phyloP scores from a whole-genome alignment of 2,113 vertebrate species.

The Lepus europaeus region DNA sequence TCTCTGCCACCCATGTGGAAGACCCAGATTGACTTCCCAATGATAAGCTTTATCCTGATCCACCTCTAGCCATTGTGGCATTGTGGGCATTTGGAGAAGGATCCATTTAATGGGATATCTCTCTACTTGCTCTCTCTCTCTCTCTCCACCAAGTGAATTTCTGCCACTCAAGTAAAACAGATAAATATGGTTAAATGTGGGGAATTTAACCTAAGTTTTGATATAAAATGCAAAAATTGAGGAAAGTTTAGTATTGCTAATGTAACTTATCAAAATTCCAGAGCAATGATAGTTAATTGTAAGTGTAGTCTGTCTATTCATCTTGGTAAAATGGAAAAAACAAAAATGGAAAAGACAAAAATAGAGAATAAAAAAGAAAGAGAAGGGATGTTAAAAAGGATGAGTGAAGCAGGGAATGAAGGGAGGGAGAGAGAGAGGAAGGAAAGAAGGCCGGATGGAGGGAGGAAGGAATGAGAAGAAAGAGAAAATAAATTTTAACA shows the following conservation, averaged over 20 bases:
- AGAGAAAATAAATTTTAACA: neutral
- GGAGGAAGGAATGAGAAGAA: neutral
- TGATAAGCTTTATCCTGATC: too few relatives aligned
- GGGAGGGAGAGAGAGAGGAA: neutral
- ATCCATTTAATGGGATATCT: too few relatives aligned
- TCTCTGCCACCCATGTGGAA: too few relatives aligned
- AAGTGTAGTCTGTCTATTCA: neutral
- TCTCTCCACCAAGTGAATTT: too few relatives aligned
- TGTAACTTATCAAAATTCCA: neutral
- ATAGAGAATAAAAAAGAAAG: neutral
- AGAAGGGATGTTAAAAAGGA: rapidly evolving
- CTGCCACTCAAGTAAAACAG: too few relatives aligned
- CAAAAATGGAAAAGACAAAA: neutral
- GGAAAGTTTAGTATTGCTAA: neutral
- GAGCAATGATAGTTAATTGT: neutral
- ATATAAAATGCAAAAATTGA: neutral
- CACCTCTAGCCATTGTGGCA: too few relatives aligned
- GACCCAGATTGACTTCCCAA: too few relatives aligned
- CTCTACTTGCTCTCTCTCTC: too few relatives aligned
- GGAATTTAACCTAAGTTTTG: neutral
- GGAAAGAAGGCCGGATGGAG: neutral
- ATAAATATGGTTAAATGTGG: neutral
- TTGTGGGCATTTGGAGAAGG: too few relatives aligned
- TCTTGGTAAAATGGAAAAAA: neutral
- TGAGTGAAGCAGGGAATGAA: neutral